phyloP scores from a whole-genome alignment of 2,888 invertebrate species.

The Mamestra brassicae region DNA sequence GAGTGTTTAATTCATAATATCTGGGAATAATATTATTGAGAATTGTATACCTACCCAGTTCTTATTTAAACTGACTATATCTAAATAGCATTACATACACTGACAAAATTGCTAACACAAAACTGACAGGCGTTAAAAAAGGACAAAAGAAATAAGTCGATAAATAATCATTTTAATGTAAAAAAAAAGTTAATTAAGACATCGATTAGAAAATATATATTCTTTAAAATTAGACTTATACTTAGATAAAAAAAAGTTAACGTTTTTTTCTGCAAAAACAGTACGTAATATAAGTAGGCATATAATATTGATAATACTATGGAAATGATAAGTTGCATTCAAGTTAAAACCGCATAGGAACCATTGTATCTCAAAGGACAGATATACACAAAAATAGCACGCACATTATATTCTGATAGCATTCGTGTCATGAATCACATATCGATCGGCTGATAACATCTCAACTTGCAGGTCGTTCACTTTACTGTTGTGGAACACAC shows the following conservation, averaged over 20 bases:
- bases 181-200: too few species aligned
- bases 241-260: too few species aligned
- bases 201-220: not conserved
- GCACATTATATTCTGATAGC: conserved; percentile 55
- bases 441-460: conserved; percentile 75
- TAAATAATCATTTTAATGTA: not conserved
- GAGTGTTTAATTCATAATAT: not conserved
- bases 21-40: not conserved
- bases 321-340: not conserved
- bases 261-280: too few species aligned
- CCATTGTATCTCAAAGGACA: conserved; percentile 19
- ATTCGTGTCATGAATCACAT: conserved; percentile 69
- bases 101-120: conserved; percentile 39
- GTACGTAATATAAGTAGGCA: too few species aligned
- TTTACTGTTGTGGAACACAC: conserved; percentile 30
- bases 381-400: conserved; percentile 47
- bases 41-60: too few species aligned
- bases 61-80: too few species aligned
- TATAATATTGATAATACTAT: too few species aligned
- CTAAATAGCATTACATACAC: not conserved
- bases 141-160: not conserved
- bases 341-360: conserved; percentile 5
- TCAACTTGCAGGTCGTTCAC: conserved; percentile 67
- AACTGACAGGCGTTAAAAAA: conserved; percentile 14
- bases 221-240: too few species aligned